A percentile compares a stretch with the other conserved stretches of the same genome.
Evolutionary conservation across 2,888 invertebrate species (phyloP).

Genomic region (Congeria kusceri): DNA sequence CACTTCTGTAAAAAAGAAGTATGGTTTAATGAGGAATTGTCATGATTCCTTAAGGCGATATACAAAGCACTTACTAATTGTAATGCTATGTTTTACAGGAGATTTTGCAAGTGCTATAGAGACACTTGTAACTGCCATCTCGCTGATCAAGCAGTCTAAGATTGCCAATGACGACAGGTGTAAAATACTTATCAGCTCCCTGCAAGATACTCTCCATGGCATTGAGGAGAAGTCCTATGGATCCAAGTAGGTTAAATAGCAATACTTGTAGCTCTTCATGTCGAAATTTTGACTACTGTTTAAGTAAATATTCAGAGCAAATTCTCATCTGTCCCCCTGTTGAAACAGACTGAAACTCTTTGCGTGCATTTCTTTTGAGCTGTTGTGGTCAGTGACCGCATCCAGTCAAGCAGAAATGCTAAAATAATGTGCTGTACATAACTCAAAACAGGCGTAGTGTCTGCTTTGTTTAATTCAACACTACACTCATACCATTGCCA

Average conservation of each 20-base stretch:
- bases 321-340: background rate
- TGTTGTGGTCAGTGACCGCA: background rate
- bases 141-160: constrained; percentile 98
- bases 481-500: background rate
- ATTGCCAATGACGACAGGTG: constrained; percentile 98
- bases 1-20: no score
- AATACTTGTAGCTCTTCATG: background rate
- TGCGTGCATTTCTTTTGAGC: constrained; percentile 6
- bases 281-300: no score
- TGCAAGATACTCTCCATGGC: constrained; percentile 98
- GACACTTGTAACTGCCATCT: constrained; percentile 99
- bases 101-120: constrained; percentile 99
- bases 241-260: constrained; percentile 79
- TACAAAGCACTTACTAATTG: no score
- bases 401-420: constrained; percentile 5
- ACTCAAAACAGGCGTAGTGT: background rate
- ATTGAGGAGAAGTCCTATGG: constrained; percentile 98
- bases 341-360: no score
- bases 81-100: constrained; percentile 86
- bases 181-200: constrained; percentile 97
- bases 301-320: no score
- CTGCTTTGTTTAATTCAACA: constrained; percentile 3
- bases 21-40: no score
- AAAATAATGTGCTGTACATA: constrained; percentile 1
- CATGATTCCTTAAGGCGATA: no score